These are phyloP conservation scores for Barbus barbus DNA, from an alignment of 2,113 vertebrate genomes.

Conservation along the genomic window DNA sequence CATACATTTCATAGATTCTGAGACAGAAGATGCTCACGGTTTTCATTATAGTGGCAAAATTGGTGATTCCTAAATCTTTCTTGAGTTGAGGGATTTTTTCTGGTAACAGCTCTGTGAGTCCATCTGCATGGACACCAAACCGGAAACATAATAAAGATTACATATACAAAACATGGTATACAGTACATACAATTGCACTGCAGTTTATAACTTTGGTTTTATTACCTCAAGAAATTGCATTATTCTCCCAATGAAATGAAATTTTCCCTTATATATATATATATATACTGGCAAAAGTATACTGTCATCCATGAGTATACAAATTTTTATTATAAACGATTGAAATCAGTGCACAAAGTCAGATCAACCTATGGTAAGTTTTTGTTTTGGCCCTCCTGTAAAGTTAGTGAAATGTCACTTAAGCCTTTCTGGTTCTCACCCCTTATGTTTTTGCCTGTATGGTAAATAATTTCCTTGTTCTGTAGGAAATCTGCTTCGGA, in stretches of 20 bases:
- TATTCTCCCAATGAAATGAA: constrained; percentile 74
- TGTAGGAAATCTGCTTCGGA: too few species aligned
- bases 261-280: too few species aligned
- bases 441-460: too few species aligned
- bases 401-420: too few species aligned
- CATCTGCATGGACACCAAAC: constrained; percentile 69
- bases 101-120: constrained; percentile 66
- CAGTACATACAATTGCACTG: not conserved
- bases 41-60: constrained; percentile 62
- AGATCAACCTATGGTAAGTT: too few species aligned
- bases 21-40: constrained; percentile 64
- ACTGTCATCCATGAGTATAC: too few species aligned
- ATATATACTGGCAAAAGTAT: too few species aligned
- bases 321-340: too few species aligned
- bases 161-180: not conserved
- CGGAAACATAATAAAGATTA: constrained; percentile 35
- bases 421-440: too few species aligned
- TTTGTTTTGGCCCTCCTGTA: too few species aligned
- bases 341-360: too few species aligned
- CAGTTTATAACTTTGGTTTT: not conserved
- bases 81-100: constrained; percentile 45
- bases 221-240: constrained; percentile 82
- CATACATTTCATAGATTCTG: not conserved
- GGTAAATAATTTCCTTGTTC: too few species aligned
- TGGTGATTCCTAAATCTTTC: constrained; percentile 59